These are phyloP conservation scores for Thecophora atra DNA, from an alignment of 2,888 invertebrate genomes.

Conservation along the genomic window DNA sequence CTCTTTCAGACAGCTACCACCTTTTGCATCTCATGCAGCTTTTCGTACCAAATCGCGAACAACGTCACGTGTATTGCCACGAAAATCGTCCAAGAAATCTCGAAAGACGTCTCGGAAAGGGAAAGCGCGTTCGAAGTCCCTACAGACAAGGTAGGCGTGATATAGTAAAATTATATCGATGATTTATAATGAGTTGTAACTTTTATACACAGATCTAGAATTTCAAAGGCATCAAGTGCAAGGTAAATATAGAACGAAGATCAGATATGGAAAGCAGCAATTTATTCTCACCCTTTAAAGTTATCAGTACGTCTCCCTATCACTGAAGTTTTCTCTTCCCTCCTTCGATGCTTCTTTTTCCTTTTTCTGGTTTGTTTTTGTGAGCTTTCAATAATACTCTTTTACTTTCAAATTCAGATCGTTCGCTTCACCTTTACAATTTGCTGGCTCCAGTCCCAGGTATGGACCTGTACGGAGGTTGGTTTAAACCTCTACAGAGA, in stretches of 20 bases:
- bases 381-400: neutral
- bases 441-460: conserved; percentile 24
- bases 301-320: too few relatives aligned
- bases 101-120: conserved; percentile 24
- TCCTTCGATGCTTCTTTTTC: neutral
- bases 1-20: conserved; percentile 8
- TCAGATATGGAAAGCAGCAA: too few relatives aligned
- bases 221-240: neutral
- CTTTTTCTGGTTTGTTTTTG: neutral
- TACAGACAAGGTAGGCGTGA: conserved; percentile 28
- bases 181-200: neutral
- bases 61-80: neutral
- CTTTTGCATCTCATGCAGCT: conserved; percentile 1
- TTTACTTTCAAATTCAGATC: conserved; percentile 22
- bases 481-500: too few relatives aligned
- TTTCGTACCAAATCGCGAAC: neutral
- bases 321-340: too few relatives aligned
- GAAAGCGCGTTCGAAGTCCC: conserved; percentile 28
- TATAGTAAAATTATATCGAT: too few relatives aligned
- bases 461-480: neutral
- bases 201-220: conserved; percentile 3
- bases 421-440: conserved; percentile 10
- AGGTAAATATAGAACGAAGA: neutral
- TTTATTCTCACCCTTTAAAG: too few relatives aligned
- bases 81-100: neutral